phyloP scores from a whole-genome alignment of 2,797 vertebrate genomes.

The Mormyrops attenuatus region DNA sequence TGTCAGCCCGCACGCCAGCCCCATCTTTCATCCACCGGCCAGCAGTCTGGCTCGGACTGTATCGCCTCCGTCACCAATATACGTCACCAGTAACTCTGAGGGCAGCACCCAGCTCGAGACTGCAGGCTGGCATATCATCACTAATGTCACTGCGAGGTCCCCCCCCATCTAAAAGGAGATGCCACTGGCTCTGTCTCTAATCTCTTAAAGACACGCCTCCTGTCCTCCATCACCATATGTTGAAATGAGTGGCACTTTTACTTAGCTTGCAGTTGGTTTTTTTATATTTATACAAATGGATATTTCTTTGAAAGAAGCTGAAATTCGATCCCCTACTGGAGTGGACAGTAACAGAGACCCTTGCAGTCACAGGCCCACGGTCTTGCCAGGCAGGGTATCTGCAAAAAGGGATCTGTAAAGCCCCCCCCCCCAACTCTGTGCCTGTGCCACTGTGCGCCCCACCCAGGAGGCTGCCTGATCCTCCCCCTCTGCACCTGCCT shows the following conservation, averaged over 20 bases:
- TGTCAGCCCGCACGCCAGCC: constrained; percentile 4
- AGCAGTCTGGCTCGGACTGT: background rate
- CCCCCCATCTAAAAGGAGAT: background rate
- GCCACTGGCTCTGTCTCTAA: background rate
- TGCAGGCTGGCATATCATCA: background rate
- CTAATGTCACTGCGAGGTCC: background rate
- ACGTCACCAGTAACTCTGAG: background rate
- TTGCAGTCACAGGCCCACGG: background rate
- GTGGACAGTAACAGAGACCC: background rate
- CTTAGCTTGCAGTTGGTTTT: background rate
- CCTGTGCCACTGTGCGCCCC: background rate
- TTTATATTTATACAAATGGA: background rate
- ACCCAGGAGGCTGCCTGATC: background rate
- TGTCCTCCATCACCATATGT: background rate
- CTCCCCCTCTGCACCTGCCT: constrained; percentile 9
- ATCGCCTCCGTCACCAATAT: background rate
- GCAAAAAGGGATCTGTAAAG: background rate
- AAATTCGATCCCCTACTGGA: background rate
- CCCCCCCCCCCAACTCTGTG: background rate
- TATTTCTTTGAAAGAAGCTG: background rate
- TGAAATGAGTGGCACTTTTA: background rate
- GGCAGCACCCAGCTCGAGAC: background rate
- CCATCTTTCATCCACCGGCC: background rate
- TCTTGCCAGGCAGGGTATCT: background rate
- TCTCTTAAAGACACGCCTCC: background rate